A percentile compares a stretch with the other conserved stretches of the same genome.
Conservation (phyloP, 2,797 vertebrate species). For the Lepidocolaptes lacrymiger region DNA sequence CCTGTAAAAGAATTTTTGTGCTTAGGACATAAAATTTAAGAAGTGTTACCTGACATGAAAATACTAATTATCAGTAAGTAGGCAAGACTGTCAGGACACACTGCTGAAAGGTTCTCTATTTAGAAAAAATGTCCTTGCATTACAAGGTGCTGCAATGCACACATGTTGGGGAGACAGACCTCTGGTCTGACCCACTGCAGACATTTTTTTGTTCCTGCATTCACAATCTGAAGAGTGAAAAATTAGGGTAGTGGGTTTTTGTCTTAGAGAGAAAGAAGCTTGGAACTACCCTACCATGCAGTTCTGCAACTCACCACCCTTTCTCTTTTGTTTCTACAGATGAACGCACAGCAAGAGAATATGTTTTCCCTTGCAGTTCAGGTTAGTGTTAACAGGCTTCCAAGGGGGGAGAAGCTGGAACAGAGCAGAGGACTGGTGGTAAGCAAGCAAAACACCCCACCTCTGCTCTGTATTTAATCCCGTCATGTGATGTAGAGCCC, state of each 20-base stretch:
- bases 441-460: not conserved
- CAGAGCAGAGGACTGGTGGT: not conserved
- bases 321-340: constrained; percentile 44
- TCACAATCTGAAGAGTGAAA: not conserved
- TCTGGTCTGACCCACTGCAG: not conserved
- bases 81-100: not conserved
- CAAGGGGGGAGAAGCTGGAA: not conserved
- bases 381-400: constrained; percentile 29
- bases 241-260: not conserved
- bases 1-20: not conserved
- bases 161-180: fast-evolving
- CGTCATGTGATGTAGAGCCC: not conserved
- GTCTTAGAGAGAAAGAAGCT: not conserved
- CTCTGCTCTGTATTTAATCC: not conserved
- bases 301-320: not conserved
- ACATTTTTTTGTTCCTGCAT: not conserved
- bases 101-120: not conserved
- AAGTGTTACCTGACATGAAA: not conserved
- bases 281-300: not conserved
- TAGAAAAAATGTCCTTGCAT: not conserved
- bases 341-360: constrained; percentile 38
- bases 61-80: not conserved
- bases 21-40: not conserved
- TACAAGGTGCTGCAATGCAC: not conserved
- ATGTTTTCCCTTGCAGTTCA: constrained; percentile 53